Evolutionary conservation across 2,797 vertebrate genomes (phyloP).

Genomic region (Rhinogobio ventralis): DNA sequence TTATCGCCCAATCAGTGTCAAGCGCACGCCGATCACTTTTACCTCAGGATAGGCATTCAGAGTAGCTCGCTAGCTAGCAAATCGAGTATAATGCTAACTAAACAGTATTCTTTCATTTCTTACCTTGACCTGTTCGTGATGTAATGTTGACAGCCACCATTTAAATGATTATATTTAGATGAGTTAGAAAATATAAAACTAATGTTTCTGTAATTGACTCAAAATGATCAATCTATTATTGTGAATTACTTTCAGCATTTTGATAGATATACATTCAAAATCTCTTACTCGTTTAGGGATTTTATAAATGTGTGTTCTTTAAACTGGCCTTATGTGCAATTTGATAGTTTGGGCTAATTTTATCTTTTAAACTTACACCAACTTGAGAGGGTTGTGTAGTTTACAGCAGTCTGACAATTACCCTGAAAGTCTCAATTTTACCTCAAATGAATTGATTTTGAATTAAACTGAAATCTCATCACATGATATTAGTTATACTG

Average conservation of each 20-base stretch:
- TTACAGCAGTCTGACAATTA: no score
- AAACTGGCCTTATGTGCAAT: neutral
- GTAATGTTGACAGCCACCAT: neutral
- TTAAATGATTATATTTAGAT: neutral
- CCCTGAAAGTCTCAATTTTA: no score
- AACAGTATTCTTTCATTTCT: fast-evolving
- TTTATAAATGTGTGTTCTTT: neutral
- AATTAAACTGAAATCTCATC: neutral
- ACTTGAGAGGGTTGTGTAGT: neutral
- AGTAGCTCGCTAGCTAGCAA: no score
- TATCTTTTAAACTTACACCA: neutral
- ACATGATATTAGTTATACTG: no score
- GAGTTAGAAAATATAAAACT: neutral
- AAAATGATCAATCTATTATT: neutral
- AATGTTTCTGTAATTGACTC: neutral
- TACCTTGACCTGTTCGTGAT: neutral
- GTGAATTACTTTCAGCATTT: neutral
- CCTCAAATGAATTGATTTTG: no score
- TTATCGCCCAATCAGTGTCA: neutral
- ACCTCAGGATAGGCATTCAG: neutral
- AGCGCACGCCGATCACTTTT: neutral
- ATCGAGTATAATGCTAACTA: no score
- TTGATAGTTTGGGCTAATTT: neutral
- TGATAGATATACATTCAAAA: neutral
- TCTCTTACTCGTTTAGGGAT: neutral